Evolutionary conservation across 2,888 invertebrate genomes (phyloP).

Genomic region (Diaperis boleti): DNA sequence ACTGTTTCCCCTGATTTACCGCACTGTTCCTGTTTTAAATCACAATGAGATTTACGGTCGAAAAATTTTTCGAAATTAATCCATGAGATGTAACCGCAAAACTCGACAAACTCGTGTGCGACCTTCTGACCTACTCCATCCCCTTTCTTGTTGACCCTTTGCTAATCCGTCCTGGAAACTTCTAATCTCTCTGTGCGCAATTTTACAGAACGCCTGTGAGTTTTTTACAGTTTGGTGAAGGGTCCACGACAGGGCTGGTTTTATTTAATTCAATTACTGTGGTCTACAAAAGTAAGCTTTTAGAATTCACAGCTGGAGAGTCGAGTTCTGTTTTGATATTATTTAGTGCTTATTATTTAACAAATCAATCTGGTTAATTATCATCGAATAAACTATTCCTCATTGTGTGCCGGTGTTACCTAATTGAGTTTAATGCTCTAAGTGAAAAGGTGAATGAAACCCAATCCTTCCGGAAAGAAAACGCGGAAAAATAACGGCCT

Average conservation of each 20-base stretch:
- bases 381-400: constrained; percentile 8
- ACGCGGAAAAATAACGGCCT: constrained; percentile 53
- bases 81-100: no score
- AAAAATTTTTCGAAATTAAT: not conserved
- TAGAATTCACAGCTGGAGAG: no score
- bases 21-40: no score
- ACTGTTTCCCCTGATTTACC: no score
- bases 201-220: not conserved
- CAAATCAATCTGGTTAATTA: no score
- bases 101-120: not conserved
- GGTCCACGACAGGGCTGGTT: no score
- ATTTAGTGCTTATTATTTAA: no score
- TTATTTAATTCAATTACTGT: no score
- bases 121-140: constrained; percentile 1
- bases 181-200: not conserved
- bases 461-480: no score
- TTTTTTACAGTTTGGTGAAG: no score
- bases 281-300: no score
- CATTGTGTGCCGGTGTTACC: constrained; percentile 29
- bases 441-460: constrained; percentile 30
- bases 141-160: constrained; percentile 6
- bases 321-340: no score
- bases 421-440: constrained; percentile 28
- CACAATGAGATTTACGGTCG: not conserved
- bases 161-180: constrained; percentile 1